phyloP scores from a whole-genome alignment of 2,113 vertebrate species.

The Pachycephala philippinensis region DNA sequence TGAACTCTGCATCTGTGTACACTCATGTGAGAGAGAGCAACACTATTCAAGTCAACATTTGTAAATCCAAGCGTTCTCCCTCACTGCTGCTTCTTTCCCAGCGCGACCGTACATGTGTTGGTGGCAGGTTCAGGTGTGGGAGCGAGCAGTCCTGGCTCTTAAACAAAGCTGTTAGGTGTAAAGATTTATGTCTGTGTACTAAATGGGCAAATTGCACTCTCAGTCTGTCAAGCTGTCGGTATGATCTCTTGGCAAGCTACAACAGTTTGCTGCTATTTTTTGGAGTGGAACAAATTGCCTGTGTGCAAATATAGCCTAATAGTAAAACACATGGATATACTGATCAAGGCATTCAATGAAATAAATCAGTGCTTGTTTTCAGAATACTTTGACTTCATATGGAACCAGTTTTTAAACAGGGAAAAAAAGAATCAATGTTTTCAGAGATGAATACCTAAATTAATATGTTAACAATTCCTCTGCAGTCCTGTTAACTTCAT shows the following conservation, averaged over 20 bases:
- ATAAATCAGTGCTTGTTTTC: not conserved
- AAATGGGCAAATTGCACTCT: not conserved
- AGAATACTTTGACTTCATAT: not conserved
- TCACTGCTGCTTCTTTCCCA: not conserved
- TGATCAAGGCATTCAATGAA: not conserved
- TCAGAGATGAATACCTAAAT: not conserved
- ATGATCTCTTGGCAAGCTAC: not conserved
- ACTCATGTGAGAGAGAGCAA: not conserved
- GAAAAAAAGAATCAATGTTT: not conserved
- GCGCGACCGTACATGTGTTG: fast-evolving
- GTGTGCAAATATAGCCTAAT: not conserved
- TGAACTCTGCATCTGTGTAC: not conserved
- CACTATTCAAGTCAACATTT: not conserved
- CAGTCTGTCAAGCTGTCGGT: not conserved
- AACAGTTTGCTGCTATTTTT: not conserved
- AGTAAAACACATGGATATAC: not conserved
- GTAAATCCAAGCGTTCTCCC: not conserved
- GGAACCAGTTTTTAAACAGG: not conserved
- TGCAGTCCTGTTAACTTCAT: not conserved
- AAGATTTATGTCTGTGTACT: not conserved
- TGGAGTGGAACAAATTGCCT: not conserved
- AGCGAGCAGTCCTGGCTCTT: not conserved
- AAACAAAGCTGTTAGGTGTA: not conserved
- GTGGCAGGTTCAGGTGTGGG: not conserved
- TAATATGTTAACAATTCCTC: not conserved